Evolutionary conservation across 2,888 invertebrate genomes (phyloP).

Genomic region (Drosophila nigricruria): DNA sequence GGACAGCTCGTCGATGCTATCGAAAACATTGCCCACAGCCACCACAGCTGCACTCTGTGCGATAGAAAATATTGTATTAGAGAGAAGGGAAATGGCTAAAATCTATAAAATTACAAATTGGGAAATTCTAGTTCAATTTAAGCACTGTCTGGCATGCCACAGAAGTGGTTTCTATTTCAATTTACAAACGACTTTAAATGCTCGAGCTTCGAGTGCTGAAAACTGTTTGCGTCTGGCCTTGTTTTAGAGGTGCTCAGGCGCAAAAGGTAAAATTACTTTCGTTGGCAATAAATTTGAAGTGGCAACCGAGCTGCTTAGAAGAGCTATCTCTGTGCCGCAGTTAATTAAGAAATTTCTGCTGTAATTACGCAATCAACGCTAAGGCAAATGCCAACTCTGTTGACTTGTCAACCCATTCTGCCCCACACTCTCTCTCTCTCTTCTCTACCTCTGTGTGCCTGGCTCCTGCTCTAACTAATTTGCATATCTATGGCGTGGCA

Average conservation of each 20-base stretch:
- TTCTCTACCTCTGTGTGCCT: not conserved
- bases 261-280: conserved; percentile 58
- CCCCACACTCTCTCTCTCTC: not conserved
- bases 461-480: conserved; percentile 45
- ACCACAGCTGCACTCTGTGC: conserved; percentile 94
- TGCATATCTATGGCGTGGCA: conserved; percentile 60
- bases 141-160: conserved; percentile 8
- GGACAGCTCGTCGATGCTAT: conserved; percentile 93
- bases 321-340: conserved; percentile 54
- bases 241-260: conserved; percentile 5
- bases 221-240: conserved; percentile 22
- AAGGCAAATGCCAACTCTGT: conserved; percentile 55
- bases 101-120: conserved; percentile 6
- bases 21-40: conserved; percentile 93
- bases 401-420: conserved; percentile 52
- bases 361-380: conserved; percentile 75
- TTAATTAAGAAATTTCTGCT: conserved; percentile 76
- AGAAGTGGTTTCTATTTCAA: conserved; percentile 14
- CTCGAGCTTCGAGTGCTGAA: conserved; percentile 20
- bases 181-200: conserved; percentile 14
- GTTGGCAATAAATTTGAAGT: conserved; percentile 58
- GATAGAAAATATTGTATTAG: not conserved
- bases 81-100: not conserved
- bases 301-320: conserved; percentile 57
- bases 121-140: conserved; percentile 5